A percentile compares a stretch with the other conserved stretches of the same genome.
phyloP scores from a whole-genome alignment of 1,140 invertebrate genomes.

The Drosophila asahinai region DNA sequence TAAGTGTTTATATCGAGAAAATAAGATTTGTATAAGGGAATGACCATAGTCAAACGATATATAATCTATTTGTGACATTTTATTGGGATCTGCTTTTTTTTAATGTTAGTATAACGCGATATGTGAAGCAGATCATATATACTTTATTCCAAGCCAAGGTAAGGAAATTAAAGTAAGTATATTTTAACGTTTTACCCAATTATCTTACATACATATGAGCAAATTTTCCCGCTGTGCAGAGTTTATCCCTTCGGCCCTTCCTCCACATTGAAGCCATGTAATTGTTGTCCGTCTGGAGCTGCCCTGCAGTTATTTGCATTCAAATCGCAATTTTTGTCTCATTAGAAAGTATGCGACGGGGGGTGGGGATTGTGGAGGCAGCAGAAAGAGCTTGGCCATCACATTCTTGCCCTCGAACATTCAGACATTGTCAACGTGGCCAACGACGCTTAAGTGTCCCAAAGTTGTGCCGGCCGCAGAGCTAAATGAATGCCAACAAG shows the following conservation, averaged over 20 bases:
- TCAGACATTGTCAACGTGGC: constrained; percentile 54
- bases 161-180: no score
- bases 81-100: not conserved
- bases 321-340: constrained; percentile 83
- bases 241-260: not conserved
- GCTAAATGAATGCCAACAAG: constrained; percentile 79
- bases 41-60: no score
- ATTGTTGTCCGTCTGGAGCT: constrained; percentile 76
- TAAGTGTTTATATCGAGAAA: not conserved
- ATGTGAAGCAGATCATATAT: no score
- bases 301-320: constrained; percentile 83
- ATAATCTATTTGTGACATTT: not conserved
- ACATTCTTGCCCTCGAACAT: constrained; percentile 37
- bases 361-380: not conserved
- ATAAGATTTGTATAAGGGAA: not conserved
- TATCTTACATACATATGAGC: no score
- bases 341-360: constrained; percentile 59
- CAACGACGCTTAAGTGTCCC: constrained; percentile 75
- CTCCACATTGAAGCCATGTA: constrained; percentile 62
- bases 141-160: no score
- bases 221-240: not conserved
- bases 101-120: no score
- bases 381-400: constrained; percentile 9
- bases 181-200: no score
- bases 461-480: constrained; percentile 72